Conservation (phyloP, 2,797 vertebrate genomes). For the Alauda arvensis region DNA sequence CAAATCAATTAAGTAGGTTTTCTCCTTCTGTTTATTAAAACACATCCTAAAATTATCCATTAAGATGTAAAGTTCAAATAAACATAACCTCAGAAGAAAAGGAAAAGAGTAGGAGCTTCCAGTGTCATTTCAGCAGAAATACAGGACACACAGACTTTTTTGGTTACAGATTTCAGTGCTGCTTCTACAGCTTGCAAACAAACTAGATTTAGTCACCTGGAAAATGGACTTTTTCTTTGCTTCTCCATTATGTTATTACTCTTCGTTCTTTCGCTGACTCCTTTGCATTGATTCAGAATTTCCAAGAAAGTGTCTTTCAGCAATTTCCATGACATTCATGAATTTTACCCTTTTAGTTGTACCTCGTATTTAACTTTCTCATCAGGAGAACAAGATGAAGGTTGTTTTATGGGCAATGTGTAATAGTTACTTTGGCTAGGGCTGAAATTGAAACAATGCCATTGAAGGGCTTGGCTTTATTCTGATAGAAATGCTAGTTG, state of each 20-base stretch:
- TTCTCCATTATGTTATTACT: neutral
- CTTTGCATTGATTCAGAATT: neutral
- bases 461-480: neutral
- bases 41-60: neutral
- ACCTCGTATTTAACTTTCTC: neutral
- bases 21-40: neutral
- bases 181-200: neutral
- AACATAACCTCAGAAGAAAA: neutral
- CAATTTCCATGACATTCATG: neutral
- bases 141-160: accelerated
- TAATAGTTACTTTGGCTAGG: neutral
- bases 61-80: neutral
- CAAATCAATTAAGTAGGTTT: neutral
- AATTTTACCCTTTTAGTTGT: neutral
- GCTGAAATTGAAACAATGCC: neutral
- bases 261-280: neutral
- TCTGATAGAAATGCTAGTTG: neutral
- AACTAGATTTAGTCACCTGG: neutral
- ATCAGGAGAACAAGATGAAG: neutral
- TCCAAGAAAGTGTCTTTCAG: neutral
- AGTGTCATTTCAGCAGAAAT: neutral
- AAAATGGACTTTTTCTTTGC: neutral
- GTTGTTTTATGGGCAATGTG: neutral
- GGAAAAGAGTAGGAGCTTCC: neutral
- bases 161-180: neutral